These are phyloP conservation scores for Grus americana DNA, from an alignment of 2,113 vertebrate genomes.

Conservation along the genomic window DNA sequence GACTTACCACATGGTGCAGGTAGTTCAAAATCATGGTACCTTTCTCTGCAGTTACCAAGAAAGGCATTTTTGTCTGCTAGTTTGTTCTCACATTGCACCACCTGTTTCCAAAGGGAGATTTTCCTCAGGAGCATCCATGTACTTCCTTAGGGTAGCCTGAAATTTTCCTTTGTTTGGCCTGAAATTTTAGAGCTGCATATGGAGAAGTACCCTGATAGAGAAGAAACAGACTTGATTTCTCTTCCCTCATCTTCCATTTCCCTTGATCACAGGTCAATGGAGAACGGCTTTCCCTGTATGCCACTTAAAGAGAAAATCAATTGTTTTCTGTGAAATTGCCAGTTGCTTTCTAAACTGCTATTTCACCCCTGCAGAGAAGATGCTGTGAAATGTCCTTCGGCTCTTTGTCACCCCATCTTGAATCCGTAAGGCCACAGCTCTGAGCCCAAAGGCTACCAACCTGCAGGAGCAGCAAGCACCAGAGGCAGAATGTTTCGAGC, in stretches of 20 bases:
- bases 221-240: not conserved
- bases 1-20: not conserved
- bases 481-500: not conserved
- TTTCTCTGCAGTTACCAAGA: not conserved
- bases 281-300: not conserved
- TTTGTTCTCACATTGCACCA: not conserved
- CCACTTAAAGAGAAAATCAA: not conserved
- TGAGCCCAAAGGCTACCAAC: not conserved
- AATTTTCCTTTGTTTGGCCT: not conserved
- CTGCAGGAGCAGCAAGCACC: not conserved
- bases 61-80: not conserved
- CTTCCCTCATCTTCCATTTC: not conserved
- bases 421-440: not conserved
- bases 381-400: not conserved
- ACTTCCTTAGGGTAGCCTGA: not conserved
- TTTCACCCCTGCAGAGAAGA: not conserved
- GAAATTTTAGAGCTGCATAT: not conserved
- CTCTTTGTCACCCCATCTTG: not conserved
- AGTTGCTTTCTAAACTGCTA: not conserved
- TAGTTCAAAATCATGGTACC: not conserved
- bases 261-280: not conserved
- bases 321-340: slow-evolving; percentile 1
- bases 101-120: not conserved
- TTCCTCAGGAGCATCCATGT: not conserved
- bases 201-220: not conserved